A percentile compares a stretch with the other conserved stretches of the same genome.
Conservation (phyloP, 2,888 invertebrate species). For the Pantelozetes paolii region DNA sequence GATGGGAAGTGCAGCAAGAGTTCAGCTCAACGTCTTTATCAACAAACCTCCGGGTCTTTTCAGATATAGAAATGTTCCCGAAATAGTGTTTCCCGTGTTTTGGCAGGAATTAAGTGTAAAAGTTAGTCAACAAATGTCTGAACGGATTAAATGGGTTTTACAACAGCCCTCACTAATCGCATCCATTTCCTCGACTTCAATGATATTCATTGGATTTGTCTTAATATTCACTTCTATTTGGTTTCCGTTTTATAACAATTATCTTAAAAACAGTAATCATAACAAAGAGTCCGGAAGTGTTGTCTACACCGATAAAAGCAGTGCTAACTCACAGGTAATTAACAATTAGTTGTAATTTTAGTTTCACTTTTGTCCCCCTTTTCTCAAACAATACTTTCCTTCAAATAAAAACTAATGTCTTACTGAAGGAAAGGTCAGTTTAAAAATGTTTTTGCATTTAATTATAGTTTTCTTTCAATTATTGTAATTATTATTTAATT, state of each 20-base stretch:
- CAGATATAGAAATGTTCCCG: constrained; percentile 43
- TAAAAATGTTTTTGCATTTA: background rate
- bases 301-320: constrained; percentile 23
- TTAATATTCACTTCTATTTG: background rate
- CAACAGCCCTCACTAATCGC: constrained; percentile 29
- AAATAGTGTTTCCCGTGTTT: constrained; percentile 44
- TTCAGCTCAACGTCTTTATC: constrained; percentile 65
- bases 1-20: constrained; percentile 57
- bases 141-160: constrained; percentile 38
- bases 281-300: constrained; percentile 33
- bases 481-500: no score
- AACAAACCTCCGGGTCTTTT: constrained; percentile 42
- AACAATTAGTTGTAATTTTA: background rate
- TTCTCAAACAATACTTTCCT: background rate
- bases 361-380: background rate
- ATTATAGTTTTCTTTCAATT: no score
- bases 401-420: background rate
- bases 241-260: constrained; percentile 26
- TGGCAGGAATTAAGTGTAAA: constrained; percentile 43
- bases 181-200: constrained; percentile 34
- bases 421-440: background rate
- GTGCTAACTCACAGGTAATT: constrained; percentile 32
- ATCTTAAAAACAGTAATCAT: background rate
- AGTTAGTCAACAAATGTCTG: constrained; percentile 31
- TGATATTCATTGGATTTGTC: constrained; percentile 10